Evolutionary conservation across 2,797 vertebrate species (phyloP).

Genomic region (Enteromius fasciolatus): DNA sequence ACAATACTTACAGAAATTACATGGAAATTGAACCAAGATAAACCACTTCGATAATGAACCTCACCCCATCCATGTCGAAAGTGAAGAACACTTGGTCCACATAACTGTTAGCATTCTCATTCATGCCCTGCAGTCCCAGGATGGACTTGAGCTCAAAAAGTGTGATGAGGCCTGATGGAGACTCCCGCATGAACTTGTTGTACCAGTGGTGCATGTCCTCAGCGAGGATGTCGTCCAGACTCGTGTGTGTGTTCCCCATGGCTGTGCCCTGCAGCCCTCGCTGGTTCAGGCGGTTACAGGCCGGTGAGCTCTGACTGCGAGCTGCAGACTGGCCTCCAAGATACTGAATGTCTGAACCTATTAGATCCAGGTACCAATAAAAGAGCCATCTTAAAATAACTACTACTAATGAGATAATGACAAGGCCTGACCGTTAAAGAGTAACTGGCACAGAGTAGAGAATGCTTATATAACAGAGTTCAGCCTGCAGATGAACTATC

Average conservation of each 20-base stretch:
- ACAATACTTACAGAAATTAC: background rate
- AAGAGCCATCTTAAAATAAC: constrained; percentile 55
- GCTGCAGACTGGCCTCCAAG: constrained; percentile 8
- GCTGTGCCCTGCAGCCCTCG: background rate
- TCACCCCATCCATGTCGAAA: constrained; percentile 93
- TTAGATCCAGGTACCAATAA: constrained; percentile 43
- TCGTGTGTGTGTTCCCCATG: constrained; percentile 75
- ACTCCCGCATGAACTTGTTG: constrained; percentile 89
- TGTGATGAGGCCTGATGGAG: constrained; percentile 86
- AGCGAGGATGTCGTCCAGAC: constrained; percentile 80
- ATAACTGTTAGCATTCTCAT: constrained; percentile 82
- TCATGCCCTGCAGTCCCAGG: constrained; percentile 84
- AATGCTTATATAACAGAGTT: constrained; percentile 40
- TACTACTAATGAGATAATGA: constrained; percentile 53
- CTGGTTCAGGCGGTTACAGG: constrained; percentile 3
- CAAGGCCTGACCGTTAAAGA: constrained; percentile 23
- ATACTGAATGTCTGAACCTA: constrained; percentile 43
- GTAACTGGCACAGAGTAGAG: constrained; percentile 26
- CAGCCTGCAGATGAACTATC: background rate
- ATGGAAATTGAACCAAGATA: background rate
- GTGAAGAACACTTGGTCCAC: constrained; percentile 88
- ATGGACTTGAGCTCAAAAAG: constrained; percentile 88
- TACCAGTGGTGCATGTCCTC: constrained; percentile 90
- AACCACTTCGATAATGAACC: background rate
- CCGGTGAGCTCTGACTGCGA: background rate